These are phyloP conservation scores for Nomada hirtipes DNA, from an alignment of 2,888 invertebrate species.

Conservation along the genomic window DNA sequence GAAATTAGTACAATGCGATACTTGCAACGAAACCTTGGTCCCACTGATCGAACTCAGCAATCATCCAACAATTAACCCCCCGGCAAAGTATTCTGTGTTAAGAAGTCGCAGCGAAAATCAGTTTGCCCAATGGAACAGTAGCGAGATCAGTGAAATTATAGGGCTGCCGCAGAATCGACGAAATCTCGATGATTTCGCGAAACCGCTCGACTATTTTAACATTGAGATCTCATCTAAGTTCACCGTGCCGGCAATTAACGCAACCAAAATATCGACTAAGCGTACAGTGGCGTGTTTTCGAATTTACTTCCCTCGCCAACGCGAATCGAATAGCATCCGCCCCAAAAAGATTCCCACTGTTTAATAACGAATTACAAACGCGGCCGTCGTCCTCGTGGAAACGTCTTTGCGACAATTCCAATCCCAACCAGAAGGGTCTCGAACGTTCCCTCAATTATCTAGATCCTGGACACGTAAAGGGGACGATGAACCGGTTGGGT, in stretches of 20 bases:
- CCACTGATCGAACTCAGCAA: slow-evolving; percentile 17
- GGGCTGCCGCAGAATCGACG: not conserved
- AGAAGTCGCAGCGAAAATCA: too few species aligned
- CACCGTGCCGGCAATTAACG: too few species aligned
- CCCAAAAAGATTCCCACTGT: too few species aligned
- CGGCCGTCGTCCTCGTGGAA: not conserved
- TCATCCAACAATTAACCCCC: not conserved
- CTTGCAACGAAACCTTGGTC: slow-evolving; percentile 42
- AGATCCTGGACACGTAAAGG: slow-evolving; percentile 78
- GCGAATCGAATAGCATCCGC: too few species aligned
- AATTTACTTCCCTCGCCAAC: too few species aligned
- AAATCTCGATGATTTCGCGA: slow-evolving; percentile 21
- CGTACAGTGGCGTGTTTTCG: too few species aligned
- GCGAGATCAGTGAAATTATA: not conserved
- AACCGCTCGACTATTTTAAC: not conserved
- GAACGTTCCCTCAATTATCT: slow-evolving; percentile 9
- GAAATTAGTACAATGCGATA: not conserved
- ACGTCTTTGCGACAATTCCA: not conserved
- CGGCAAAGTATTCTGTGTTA: not conserved
- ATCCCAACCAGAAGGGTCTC: not conserved
- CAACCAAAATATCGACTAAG: too few species aligned
- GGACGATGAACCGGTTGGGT: slow-evolving; percentile 75
- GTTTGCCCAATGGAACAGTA: not conserved
- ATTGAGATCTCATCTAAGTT: not conserved
- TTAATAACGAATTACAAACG: too few species aligned